Evolutionary conservation across 2,888 invertebrate species (phyloP), one percentile per base, ranked within the genome.

Genomic region (Temnothorax rugatulus): DNA sequence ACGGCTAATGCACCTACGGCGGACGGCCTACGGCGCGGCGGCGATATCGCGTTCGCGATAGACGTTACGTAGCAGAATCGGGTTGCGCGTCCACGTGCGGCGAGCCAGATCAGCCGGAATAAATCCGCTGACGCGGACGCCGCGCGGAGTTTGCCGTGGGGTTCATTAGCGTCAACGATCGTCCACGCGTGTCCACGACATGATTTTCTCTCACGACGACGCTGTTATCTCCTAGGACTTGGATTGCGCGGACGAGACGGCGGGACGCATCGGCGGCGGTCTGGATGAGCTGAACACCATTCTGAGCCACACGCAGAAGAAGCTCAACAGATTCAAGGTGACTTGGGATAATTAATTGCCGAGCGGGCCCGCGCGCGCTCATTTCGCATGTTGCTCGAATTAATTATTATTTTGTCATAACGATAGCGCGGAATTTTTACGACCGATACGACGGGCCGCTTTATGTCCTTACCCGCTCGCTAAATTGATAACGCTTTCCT

Each of bases 281-380:
- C 95, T 98, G 47, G 97, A 97, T 79, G 98, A 98, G 93, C 95
- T 99, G 59, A 98, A 97, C 93, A 96, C 96, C 61, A 97, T 98
- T 89, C 95, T 99, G 74, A 96, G 96, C 89, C 96, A 96, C 18
- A 98, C 98, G 3, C 98, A 99, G 93, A 97, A 97, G 86, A 98
- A 98, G 95, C 96, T 99, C 84, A 98, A 97, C 95, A 97, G 97
- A 92, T 96, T 99, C 89, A 98, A 97, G 96, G 98, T 97, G 94
- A 68, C 66, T 81, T 71, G 50, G 79, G 59, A 50, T 69, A 61
- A 84, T 84, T 68, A 38, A 75, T 84, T 21, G 79, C 47, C 25
- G 38, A 15, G 47, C 54, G 29, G 25, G 21, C 47, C 11, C 57
- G 54, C 52, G 76, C 66, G 64, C 76, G 52, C 66, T 68, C 15